Evolutionary conservation across 2,113 vertebrate genomes (phyloP), one percentile per base, ranked within the genome.

Genomic region (Dicaeum eximium): DNA sequence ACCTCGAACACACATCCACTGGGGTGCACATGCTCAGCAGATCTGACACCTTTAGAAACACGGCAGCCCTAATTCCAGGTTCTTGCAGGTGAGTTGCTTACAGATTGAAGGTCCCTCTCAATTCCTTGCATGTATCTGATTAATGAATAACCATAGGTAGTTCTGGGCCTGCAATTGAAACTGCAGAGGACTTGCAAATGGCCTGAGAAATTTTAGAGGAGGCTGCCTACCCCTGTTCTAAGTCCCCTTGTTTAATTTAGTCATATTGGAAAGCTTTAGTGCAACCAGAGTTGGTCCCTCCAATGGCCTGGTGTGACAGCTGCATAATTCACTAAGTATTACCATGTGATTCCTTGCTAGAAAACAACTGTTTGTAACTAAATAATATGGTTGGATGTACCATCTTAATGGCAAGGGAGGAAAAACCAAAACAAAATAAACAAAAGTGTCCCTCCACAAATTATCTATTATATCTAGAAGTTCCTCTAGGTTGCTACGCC

Each of bases 391-490:
- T 11, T 80, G 28, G 65, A 65, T 42, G 20, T 50, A 50, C 4
- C 2, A 2, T 40, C 64, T n/a, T 71, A 62, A 83, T 14, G 54
- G 5, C 7, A 50, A 30, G 10, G 5, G 16, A 15, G 15, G 19
- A 73, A 4, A 30, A 56, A 83, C 6, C 7, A 40, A 72, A 75
- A 3, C 14, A 37, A 60, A 50, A 3, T 20, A 35, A 45, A 47
- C 1, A 38, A 31, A 61, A 40, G 30, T 7, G 0, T 0, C 25
- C 20, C 4, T 25, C 14, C 23, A 45, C 17, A 14, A 30, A 25
- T 30, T 51, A 22, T 37, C 30, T 85, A 4, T 35, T 71, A 4
- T 31, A 17, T 45, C 25, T 57, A 62, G 40, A 51, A 61, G 4
- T 10, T 48, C 82, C 12, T 82, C 81, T 53, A 37, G 3, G 7